Evolutionary conservation across 1,140 invertebrate species (phyloP), one percentile per base, ranked within the genome.

Genomic region (Caenorhabditis inopinata): DNA sequence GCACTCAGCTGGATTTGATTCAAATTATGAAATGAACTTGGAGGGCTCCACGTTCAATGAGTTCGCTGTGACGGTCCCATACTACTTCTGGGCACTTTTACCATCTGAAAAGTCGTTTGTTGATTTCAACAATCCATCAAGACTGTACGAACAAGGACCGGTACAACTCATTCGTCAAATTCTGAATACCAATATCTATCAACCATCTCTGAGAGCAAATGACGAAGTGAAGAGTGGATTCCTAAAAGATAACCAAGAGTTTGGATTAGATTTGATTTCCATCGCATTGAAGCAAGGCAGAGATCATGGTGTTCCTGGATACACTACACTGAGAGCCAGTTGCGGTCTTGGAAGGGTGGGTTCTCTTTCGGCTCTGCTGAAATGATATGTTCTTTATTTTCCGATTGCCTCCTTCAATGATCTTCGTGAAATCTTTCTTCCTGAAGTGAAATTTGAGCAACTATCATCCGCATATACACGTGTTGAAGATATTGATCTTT

Each of bases 291-390:
- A 93, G 88, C 87, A 92, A 82, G 94, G 95, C 11, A 90, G 96
- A 79, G 95, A 97, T 89, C 94, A 96, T 84, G 95, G 94, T 0
- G 85, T 97, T 25, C 92, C 94, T 1, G 88, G 92, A 18, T 97
- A 96, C 86, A 93, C 93, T 73, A 90, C 92, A 68, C 96, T 94
- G 90, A 89, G 94, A 78, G 89, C 91, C 53, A 90, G 93, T 16
- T 94, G 94, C 86, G 92, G 80, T 73, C 53, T 81, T 6, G 80
- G 80, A 76, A 81, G 78, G 45, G 80, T 81, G 7, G 46, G 48
- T 38, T 49, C 6, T 48, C 35, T 46, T 47, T 53, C 5, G 4
- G n/a, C 58, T n/a, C 27, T 0, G n/a, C 14, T 32, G 32, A 7
- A 53, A 21, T 21, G 21, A 7, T 3, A 9, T 23, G 25, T 14